phyloP scores from a whole-genome alignment of 37 sponge, comb jelly and placozoan species.

The Halichondria panicea region DNA sequence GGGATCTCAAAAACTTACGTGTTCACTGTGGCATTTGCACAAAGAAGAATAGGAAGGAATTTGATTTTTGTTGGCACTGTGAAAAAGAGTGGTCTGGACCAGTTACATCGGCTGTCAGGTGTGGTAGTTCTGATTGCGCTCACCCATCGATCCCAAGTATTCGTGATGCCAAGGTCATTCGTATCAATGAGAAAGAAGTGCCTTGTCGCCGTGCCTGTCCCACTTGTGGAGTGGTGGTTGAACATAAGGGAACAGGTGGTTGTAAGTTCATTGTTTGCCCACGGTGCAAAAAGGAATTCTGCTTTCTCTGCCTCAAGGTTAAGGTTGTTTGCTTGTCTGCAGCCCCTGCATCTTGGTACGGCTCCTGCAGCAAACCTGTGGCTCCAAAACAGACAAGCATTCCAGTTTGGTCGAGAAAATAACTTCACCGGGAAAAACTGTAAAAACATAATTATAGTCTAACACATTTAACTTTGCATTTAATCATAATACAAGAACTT shows the following conservation, averaged over 20 bases:
- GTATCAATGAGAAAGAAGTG: conserved; percentile 31
- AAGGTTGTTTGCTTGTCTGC: conserved; percentile 7
- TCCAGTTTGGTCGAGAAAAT: conserved; percentile 47
- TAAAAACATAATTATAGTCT: too few relatives aligned
- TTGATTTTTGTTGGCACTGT: conserved; percentile 74
- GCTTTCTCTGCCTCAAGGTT: conserved; percentile 42
- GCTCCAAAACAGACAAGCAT: conserved; percentile 24
- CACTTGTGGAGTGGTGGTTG: conserved; percentile 47
- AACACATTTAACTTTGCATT: too few relatives aligned
- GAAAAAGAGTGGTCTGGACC: conserved; percentile 50
- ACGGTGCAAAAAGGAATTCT: conserved; percentile 43
- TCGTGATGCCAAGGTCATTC: conserved; percentile 12
- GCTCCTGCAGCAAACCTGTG: conserved; percentile 20
- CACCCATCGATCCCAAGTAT: conserved; percentile 28
- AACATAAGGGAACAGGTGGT: conserved; percentile 39
- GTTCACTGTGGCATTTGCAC: conserved; percentile 55
- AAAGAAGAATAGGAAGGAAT: conserved; percentile 26
- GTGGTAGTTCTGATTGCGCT: conserved; percentile 42
- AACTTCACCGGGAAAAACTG: too few relatives aligned
- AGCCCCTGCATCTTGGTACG: conserved; percentile 10
- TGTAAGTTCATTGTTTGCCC: conserved; percentile 44
- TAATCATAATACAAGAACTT: too few relatives aligned
- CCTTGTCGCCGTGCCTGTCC: conserved; percentile 64
- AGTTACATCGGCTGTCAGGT: conserved; percentile 17
- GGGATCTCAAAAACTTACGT: conserved; percentile 34